phyloP scores from a whole-genome alignment of 1,140 invertebrate species.

The Ceratoteleas bidentatus region DNA sequence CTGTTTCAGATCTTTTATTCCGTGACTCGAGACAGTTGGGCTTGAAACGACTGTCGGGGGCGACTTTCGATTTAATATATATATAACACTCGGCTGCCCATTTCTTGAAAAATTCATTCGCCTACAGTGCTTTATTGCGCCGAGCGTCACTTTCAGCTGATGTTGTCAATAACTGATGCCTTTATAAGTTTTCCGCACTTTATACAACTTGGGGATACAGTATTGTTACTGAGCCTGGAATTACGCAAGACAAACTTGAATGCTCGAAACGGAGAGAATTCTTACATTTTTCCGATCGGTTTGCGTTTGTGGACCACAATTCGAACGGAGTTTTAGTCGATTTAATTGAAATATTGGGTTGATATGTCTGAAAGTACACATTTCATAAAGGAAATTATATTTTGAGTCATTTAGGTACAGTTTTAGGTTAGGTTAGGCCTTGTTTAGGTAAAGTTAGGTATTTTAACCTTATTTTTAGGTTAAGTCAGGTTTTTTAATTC shows the following conservation, averaged over 20 bases:
- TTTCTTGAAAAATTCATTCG: conserved; percentile 50
- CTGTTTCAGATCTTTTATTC: conserved; percentile 39
- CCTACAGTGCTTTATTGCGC: conserved; percentile 28
- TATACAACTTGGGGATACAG: background rate
- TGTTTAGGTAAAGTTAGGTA: background rate
- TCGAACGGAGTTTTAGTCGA: no score
- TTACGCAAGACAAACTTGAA: background rate
- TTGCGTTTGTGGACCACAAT: no score
- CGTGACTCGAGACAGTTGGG: conserved; percentile 40
- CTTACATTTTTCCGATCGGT: no score
- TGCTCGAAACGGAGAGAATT: no score
- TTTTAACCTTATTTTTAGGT: background rate
- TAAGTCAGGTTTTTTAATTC: no score
- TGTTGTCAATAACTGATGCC: conserved; percentile 31
- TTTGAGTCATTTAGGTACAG: background rate
- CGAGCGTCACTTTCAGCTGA: conserved; percentile 45
- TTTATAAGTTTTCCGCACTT: conserved; percentile 22
- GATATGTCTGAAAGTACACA: no score
- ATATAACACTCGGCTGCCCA: conserved; percentile 13
- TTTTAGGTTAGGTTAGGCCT: background rate
- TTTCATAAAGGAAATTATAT: no score
- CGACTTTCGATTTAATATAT: conserved; percentile 26
- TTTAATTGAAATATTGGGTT: no score
- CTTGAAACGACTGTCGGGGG: conserved; percentile 22
- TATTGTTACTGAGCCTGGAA: conserved; percentile 7